Conservation (phyloP, 2,888 invertebrate species). For the Rhingia rostrata region DNA sequence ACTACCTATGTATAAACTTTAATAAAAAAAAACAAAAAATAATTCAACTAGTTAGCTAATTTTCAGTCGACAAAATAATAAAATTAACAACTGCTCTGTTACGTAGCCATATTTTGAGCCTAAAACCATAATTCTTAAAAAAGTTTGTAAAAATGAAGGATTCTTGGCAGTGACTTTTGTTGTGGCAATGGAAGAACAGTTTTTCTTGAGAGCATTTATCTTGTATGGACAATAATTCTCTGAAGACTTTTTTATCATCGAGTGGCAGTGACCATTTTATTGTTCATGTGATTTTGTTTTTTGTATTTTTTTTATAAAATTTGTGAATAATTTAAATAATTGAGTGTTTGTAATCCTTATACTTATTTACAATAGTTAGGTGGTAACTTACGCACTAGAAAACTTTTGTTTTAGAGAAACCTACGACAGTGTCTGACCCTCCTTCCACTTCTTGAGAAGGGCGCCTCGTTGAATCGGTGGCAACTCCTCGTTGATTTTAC, state of each 20-base stretch:
- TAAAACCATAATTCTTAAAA: background rate
- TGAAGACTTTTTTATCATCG: conserved; percentile 2
- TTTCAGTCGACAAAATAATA: conserved; percentile 54
- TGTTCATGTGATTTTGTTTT: background rate
- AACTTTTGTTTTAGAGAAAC: conserved; percentile 5
- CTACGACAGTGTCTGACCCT: conserved; percentile 76
- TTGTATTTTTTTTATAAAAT: conserved; percentile 28
- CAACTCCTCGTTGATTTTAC: conserved; percentile 77
- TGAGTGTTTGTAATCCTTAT: conserved; percentile 42
- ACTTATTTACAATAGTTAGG: conserved; percentile 55
- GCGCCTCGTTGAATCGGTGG: conserved; percentile 76
- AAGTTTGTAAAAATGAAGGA: background rate
- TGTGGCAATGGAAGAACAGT: background rate
- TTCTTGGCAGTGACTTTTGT: conserved; percentile 2
- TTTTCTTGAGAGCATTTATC: too few relatives aligned
- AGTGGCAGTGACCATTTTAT: conserved; percentile 64
- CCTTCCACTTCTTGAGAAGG: conserved; percentile 77
- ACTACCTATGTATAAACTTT: conserved; percentile 18
- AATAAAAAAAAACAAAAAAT: conserved; percentile 5
- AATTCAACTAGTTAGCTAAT: conserved; percentile 31
- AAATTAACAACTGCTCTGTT: conserved; percentile 4
- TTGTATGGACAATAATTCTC: background rate
- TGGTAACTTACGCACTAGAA: conserved; percentile 45
- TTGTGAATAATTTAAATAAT: conserved; percentile 64
- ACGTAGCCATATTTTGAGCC: background rate